These are phyloP conservation scores for Macaca fascicularis DNA, from an alignment of 2,113 vertebrate genomes.

Conservation along the genomic window T2T-MFA8v1.1 NC_132903.1:6497001-6497500, in stretches of 20 bases:
- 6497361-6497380: too few relatives aligned
- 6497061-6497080: too few relatives aligned
- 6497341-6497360: too few relatives aligned
- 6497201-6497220: background rate
- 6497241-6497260: accelerated
- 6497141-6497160: too few relatives aligned
- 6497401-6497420: background rate
- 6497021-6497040: background rate
- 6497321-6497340: accelerated
- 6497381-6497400: background rate
- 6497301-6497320: accelerated
- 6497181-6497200: accelerated
- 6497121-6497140: accelerated
- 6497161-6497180: accelerated
- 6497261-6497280: accelerated
- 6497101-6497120: too few relatives aligned
- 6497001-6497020: accelerated
- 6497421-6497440: background rate
- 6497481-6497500: too few relatives aligned
- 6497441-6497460: too few relatives aligned
- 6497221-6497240: too few relatives aligned
- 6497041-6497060: accelerated
- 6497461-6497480: too few relatives aligned
- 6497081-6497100: background rate
- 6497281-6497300: accelerated